Conservation (phyloP, 2,888 invertebrate species). For the Periphyllus acericola region DNA sequence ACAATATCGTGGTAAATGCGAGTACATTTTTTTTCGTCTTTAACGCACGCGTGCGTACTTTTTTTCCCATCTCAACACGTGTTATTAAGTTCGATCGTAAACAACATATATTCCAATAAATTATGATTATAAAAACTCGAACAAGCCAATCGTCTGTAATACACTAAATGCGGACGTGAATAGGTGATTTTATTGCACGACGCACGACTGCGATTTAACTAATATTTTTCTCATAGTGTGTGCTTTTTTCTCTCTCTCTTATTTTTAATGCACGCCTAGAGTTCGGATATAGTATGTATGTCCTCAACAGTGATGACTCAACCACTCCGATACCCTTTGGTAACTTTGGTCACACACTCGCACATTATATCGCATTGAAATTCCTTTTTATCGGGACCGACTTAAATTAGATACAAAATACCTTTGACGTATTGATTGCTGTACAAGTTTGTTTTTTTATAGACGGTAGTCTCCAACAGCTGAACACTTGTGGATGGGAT, state of each 20-base stretch:
- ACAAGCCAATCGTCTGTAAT: constrained; percentile 23
- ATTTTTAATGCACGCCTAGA: background rate
- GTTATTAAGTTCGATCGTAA: constrained; percentile 55
- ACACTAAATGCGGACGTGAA: constrained; percentile 43
- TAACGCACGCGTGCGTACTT: background rate
- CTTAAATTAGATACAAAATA: no score
- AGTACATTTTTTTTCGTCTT: background rate
- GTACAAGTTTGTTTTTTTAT: no score
- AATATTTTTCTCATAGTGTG: constrained; percentile 43
- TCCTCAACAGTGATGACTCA: background rate
- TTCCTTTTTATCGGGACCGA: no score
- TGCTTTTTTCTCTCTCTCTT: background rate
- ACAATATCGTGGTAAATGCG: background rate
- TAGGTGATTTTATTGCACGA: constrained; percentile 45
- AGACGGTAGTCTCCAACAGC: no score
- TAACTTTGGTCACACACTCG: no score
- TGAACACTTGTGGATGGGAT: no score
- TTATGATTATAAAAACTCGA: constrained; percentile 47
- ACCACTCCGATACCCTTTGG: background rate
- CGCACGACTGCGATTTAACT: constrained; percentile 32
- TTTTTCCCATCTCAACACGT: constrained; percentile 30
- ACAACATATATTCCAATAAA: constrained; percentile 47
- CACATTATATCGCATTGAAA: no score
- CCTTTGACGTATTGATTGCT: no score
- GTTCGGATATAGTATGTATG: background rate